Conservation (phyloP, 1,140 invertebrate species). For the Condylostylus longicornis region DNA sequence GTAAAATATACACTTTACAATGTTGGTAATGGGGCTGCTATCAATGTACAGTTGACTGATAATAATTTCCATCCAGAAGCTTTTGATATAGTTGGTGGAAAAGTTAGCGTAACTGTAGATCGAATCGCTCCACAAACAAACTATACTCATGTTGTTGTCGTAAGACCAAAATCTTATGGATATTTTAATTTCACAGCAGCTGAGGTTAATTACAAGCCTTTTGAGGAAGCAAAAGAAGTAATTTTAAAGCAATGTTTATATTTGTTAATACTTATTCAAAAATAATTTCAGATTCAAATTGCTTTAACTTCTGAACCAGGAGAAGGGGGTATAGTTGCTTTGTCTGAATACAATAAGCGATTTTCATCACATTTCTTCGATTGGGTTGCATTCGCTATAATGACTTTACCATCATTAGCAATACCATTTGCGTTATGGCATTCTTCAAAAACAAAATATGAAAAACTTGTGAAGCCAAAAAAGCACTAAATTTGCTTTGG, state of each 20-base stretch:
- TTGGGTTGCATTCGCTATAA: conserved; percentile 91
- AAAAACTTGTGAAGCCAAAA: conserved; percentile 55
- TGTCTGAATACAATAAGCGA: conserved; percentile 91
- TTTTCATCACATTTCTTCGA: conserved; percentile 96
- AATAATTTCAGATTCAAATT: conserved; percentile 48
- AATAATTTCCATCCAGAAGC: conserved; percentile 77
- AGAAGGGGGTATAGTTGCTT: conserved; percentile 87
- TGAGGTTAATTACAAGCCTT: conserved; percentile 73
- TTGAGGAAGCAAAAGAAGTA: conserved; percentile 59
- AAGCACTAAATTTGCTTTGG: conserved; percentile 39
- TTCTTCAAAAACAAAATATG: conserved; percentile 89
- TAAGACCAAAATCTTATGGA: conserved; percentile 76
- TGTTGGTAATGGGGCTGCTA: conserved; percentile 70
- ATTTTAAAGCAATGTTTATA: conserved; percentile 5
- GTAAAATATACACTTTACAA: conserved; percentile 83
- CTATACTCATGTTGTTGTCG: conserved; percentile 83
- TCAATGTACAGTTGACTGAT: conserved; percentile 77
- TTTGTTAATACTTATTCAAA: conserved; percentile 1
- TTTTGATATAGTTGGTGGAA: conserved; percentile 75
- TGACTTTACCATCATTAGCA: conserved; percentile 87
- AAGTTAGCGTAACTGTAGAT: conserved; percentile 67
- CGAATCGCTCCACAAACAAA: conserved; percentile 84
- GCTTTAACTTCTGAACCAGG: conserved; percentile 90
- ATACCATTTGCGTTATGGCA: conserved; percentile 91
- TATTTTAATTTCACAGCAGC: conserved; percentile 96